Evolutionary conservation across 2,797 vertebrate genomes (phyloP).

Genomic region (Clamator glandarius): DNA sequence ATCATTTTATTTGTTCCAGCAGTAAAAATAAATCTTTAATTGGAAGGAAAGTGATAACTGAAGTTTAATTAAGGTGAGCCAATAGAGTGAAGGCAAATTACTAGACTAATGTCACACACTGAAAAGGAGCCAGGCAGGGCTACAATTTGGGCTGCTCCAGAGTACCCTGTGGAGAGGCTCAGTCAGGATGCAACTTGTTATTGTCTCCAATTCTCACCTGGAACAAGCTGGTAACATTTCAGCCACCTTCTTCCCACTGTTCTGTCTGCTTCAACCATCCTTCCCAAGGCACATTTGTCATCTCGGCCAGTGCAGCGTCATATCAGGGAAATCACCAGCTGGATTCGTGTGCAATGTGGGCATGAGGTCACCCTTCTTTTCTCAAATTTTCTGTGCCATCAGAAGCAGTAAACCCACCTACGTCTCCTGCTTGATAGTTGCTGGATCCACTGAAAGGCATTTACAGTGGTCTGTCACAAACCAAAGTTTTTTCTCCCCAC

Average conservation of each 20-base stretch:
- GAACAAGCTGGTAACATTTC: neutral
- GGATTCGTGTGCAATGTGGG: accelerated
- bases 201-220: neutral
- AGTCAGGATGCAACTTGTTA: neutral
- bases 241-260: neutral
- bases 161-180: neutral
- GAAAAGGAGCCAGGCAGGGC: neutral
- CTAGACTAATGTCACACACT: neutral
- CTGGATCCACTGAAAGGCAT: neutral
- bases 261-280: neutral
- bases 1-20: conserved; percentile 50
- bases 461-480: neutral
- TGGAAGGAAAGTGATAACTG: conserved; percentile 51
- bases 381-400: neutral
- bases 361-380: neutral
- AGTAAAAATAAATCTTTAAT: conserved; percentile 65
- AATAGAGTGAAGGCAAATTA: conserved; percentile 43
- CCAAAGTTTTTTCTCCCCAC: accelerated
- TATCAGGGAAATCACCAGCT: neutral
- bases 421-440: neutral
- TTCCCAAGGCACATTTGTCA: neutral
- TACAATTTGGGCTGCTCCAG: neutral
- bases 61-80: conserved; percentile 62
- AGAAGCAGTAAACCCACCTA: neutral
- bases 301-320: accelerated